Evolutionary conservation across 2,113 vertebrate genomes (phyloP), one percentile per base, ranked within the genome.

Genomic region (Ibidorhyncha struthersii): DNA sequence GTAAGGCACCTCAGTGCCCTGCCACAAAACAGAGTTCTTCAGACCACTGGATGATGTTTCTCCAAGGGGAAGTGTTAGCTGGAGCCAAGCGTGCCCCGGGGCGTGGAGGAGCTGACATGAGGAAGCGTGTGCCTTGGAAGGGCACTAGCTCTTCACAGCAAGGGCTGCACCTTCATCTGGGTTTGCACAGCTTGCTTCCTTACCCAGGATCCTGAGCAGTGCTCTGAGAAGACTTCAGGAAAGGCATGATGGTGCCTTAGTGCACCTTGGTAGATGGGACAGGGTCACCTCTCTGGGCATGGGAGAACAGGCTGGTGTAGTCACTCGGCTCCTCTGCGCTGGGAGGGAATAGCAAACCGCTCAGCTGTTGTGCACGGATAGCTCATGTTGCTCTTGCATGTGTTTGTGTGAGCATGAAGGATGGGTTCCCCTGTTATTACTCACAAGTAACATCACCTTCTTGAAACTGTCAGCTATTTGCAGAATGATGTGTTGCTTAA

Each of bases 1-100:
- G 99, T 99, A 99, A 98, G 14, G 23, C 56, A 55, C n/a, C 89
- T 77, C 3, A 1, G 5, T 7, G 69, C 38, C 73, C 65, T 7
- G 3, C 78, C 52, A 43, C 10, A 14, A 32, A 66, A 18, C 29
- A 0, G 62, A 49, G n/a, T 66, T 95, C 81, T 84, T 59, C 77
- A 62, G 25, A 25, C 12, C 16, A 4, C 16, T 30, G 58, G 14
- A 14, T 34, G 2, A 11, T 23, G n/a, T 38, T 72, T 65, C 73
- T 74, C n/a, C 65, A 45, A 11, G 70, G 45, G 34, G 40, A 78
- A 25, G 16, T 13, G 8, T 26, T 47, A 32, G 63, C 21, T 63
- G 84, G 77, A 89, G 30, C 38, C 59, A 40, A 5, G 69, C 1
- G 0, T 50, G 65, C 41, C 34, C 14, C 3, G 1, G 25, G 55